Evolutionary conservation across 2,797 vertebrate species (phyloP).

Genomic region (Microhierax caerulescens): DNA sequence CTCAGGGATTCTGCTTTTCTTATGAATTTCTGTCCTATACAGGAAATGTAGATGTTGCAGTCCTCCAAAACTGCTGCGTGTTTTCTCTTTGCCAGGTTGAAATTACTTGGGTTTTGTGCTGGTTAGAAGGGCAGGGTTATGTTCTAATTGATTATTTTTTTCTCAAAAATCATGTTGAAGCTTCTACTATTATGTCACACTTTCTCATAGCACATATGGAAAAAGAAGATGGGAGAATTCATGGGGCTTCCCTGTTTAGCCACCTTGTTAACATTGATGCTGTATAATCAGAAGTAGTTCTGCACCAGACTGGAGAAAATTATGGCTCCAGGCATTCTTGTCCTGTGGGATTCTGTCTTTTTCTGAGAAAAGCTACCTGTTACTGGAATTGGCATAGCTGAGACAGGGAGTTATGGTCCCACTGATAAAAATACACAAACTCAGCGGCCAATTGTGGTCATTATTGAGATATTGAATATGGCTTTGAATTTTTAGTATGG

Average conservation of each 20-base stretch:
- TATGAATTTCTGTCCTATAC: neutral
- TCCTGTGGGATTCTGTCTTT: neutral
- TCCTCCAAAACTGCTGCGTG: neutral
- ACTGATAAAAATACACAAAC: neutral
- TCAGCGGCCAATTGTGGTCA: neutral
- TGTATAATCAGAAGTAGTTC: conserved; percentile 14
- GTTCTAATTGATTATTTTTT: neutral
- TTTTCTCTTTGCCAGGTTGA: neutral
- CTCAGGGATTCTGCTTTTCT: neutral
- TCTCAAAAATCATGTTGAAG: neutral
- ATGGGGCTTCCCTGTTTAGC: neutral
- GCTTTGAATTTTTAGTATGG: neutral
- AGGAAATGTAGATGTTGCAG: neutral
- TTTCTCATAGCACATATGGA: neutral
- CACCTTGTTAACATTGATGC: neutral
- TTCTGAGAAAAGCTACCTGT: neutral
- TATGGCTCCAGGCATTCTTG: neutral
- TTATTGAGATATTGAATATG: neutral
- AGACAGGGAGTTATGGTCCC: neutral
- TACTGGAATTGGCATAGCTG: neutral
- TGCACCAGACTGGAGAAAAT: neutral
- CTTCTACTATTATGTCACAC: neutral
- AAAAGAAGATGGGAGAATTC: neutral
- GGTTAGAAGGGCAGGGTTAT: neutral
- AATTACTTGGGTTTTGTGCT: neutral